Percentiles rank a stretch among this genome's conserved stretches.
Conservation (phyloP, 2,888 invertebrate species). For the Philereme vetulata region DNA sequence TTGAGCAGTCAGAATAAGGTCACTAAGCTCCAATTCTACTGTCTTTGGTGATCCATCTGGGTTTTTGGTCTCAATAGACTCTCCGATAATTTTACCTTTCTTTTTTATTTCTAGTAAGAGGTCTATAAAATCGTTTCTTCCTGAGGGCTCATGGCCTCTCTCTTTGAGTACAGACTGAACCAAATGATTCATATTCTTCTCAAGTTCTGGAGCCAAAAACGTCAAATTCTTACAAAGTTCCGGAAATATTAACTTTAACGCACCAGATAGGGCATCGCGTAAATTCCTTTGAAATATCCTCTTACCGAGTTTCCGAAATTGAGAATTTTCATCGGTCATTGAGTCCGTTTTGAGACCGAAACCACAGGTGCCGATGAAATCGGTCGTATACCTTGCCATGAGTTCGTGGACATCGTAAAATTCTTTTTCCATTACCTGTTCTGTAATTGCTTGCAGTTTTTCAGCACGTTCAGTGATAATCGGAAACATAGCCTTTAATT, state of each 20-base stretch:
- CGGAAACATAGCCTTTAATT: conserved; percentile 73
- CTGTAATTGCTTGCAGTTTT: conserved; percentile 61
- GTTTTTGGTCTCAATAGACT: conserved; percentile 65
- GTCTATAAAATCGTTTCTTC: conserved; percentile 73
- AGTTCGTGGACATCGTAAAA: conserved; percentile 68
- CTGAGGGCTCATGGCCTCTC: conserved; percentile 63
- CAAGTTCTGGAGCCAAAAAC: conserved; percentile 60
- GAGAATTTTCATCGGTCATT: conserved; percentile 64
- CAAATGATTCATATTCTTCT: conserved; percentile 56
- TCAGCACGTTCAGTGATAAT: conserved; percentile 69
- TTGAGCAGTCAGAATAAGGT: conserved; percentile 67
- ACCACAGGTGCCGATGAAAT: conserved; percentile 73
- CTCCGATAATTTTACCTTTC: conserved; percentile 65
- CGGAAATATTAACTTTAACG: conserved; percentile 65
- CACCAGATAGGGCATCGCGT: conserved; percentile 55
- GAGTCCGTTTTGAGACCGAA: conserved; percentile 73
- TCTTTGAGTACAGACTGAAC: conserved; percentile 59
- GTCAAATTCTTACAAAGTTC: conserved; percentile 61
- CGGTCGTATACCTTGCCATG: conserved; percentile 75
- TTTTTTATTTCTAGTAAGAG: conserved; percentile 65
- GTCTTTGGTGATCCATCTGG: conserved; percentile 61
- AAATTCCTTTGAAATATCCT: conserved; percentile 64
- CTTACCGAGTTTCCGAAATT: conserved; percentile 67
- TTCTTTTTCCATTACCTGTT: conserved; percentile 54
- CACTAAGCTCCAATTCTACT: conserved; percentile 62